Percentiles rank a stretch among this genome's conserved stretches.
Evolutionary conservation across 1,140 invertebrate species (phyloP).

Genomic region (Pygmarrhopalites habei): DNA sequence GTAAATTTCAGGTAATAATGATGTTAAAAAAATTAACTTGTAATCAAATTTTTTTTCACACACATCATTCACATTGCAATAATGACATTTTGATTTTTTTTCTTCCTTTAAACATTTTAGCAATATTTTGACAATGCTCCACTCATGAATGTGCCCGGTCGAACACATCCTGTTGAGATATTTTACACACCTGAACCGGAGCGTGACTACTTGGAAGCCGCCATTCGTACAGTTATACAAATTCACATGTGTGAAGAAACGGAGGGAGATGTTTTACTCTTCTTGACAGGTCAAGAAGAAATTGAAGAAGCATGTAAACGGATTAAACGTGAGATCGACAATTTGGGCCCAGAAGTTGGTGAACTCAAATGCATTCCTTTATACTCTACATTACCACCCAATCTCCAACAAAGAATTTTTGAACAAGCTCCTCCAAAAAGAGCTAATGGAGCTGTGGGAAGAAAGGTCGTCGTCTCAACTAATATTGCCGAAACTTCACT

Average conservation of each 20-base stretch:
- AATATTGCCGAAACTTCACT: constrained; percentile 99
- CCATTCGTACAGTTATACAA: constrained; percentile 96
- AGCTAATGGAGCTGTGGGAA: constrained; percentile 86
- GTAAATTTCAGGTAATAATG: constrained; percentile 92
- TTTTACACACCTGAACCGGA: constrained; percentile 99
- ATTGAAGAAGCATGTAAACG: constrained; percentile 99
- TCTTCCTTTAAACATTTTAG: constrained; percentile 40
- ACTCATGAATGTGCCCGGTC: constrained; percentile 94
- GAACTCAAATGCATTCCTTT: constrained; percentile 97
- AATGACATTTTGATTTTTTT: not conserved
- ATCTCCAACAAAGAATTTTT: constrained; percentile 95
- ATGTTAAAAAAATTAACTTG: not conserved
- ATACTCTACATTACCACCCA: constrained; percentile 96
- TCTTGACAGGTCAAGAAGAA: constrained; percentile 92
- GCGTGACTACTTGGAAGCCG: constrained; percentile 95
- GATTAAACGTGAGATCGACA: constrained; percentile 94
- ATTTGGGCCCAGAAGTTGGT: constrained; percentile 90
- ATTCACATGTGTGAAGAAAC: constrained; percentile 99
- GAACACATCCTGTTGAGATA: constrained; percentile 95
- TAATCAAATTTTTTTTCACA: not conserved
- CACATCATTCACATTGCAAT: not conserved
- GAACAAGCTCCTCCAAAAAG: constrained; percentile 89
- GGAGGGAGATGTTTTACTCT: constrained; percentile 86
- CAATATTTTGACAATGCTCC: constrained; percentile 98
- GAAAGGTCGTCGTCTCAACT: constrained; percentile 94